Evolutionary conservation across 2,113 vertebrate species (phyloP).

Genomic region (Indicator indicator): DNA sequence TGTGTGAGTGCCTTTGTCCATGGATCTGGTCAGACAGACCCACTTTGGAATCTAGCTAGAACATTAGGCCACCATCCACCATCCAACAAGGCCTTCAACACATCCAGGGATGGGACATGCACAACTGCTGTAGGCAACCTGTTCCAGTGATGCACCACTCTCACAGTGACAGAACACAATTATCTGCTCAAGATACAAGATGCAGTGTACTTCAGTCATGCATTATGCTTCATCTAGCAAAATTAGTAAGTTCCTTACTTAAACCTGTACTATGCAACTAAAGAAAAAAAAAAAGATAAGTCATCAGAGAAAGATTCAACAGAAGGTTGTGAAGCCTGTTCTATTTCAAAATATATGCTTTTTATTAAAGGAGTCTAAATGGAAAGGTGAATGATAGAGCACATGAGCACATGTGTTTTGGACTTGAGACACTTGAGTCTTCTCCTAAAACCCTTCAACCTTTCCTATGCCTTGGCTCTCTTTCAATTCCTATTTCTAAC

Average conservation of each 20-base stretch:
- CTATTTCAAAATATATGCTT: neutral
- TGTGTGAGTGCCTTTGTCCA: no score
- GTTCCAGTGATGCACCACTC: no score
- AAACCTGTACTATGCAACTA: neutral
- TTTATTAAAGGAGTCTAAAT: neutral
- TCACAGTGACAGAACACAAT: neutral
- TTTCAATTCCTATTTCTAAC: neutral
- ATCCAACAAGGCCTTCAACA: neutral
- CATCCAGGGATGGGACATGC: no score
- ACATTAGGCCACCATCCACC: no score
- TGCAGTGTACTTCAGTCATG: neutral
- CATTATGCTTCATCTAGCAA: neutral
- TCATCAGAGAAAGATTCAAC: neutral
- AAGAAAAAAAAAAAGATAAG: neutral
- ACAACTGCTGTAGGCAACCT: neutral
- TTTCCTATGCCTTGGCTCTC: fast-evolving
- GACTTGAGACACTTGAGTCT: no score
- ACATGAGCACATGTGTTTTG: neutral
- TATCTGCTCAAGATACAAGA: neutral
- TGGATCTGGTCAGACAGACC: no score
- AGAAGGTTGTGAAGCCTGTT: neutral
- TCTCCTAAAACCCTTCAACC: neutral
- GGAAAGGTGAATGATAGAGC: neutral
- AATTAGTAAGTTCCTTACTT: neutral
- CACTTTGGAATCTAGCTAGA: no score